Base-by-base conservation (phyloP, 2,797 vertebrate genomes). In the Muraenolepis orangiensis region DNA sequence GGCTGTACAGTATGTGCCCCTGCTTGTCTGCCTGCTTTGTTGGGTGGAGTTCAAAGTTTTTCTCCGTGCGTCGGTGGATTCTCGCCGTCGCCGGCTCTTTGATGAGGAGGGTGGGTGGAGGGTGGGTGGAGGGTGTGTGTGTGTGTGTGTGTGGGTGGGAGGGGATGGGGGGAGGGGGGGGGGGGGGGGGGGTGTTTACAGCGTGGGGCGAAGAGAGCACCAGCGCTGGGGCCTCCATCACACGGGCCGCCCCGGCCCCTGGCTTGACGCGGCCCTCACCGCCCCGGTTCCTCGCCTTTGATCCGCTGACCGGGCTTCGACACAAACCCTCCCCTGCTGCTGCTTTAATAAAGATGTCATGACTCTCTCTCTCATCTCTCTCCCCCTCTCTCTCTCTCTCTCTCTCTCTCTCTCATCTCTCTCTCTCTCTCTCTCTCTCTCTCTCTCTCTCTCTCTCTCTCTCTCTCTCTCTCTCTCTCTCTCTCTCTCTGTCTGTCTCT, bases 151-250 rank as follows among this genome's bases (percentile, higher is more conserved):
- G n/a, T n/a, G n/a, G n/a, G n/a, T n/a, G n/a, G n/a, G n/a, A n/a
- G n/a, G n/a, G n/a, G n/a, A n/a, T n/a, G n/a, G n/a, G n/a, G n/a
- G n/a, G n/a, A n/a, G n/a, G n/a, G n/a, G n/a, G n/a, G n/a, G n/a
- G n/a, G n/a, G n/a, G n/a, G n/a, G n/a, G n/a, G n/a, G 77, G 82
- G 87, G 84, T 82, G 85, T 91, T 92, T 87, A 90, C 89, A 88
- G 84, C 87, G 81, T 82, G 84, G 88, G 87, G n/a, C n/a, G n/a
- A n/a, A 91, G 91, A 90, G 78, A 46, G 26, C 4, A 64, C 61
- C 26, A 6, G 13, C 42, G n/a, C n/a, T n/a, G 18, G 12, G 2
- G n/a, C n/a, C n/a, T 10, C 23, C n/a, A 23, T 23, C 61, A 64
- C 61, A 64, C 61, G 12, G n/a, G n/a, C n/a, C 61, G 7, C 61